Evolutionary conservation across 2,888 invertebrate genomes (phyloP).

Genomic region (Melanargia galathea): DNA sequence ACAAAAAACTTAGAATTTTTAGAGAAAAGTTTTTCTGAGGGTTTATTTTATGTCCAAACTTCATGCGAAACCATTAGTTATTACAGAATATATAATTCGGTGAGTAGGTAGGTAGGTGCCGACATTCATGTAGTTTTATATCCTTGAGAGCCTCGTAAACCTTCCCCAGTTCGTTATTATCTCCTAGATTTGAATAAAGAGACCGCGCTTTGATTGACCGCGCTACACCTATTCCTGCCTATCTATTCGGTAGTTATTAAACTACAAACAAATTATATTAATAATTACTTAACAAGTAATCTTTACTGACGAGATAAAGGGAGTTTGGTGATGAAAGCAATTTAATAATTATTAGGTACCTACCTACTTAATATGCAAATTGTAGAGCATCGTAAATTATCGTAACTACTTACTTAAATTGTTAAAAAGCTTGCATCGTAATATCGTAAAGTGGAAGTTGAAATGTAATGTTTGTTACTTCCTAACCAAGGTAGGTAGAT

Average conservation of each 20-base stretch:
- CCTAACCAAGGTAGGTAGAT: too few relatives aligned
- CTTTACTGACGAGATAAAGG: constrained; percentile 31
- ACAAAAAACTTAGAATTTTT: too few relatives aligned
- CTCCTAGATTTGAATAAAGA: neutral
- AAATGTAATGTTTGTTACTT: neutral
- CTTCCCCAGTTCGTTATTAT: neutral
- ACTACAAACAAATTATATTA: constrained; percentile 29
- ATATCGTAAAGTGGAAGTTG: constrained; percentile 5
- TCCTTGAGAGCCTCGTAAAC: constrained; percentile 3
- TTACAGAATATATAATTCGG: neutral
- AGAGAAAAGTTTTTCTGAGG: too few relatives aligned
- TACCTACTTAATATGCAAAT: constrained; percentile 37
- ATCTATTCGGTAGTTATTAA: neutral
- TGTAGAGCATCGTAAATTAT: constrained; percentile 11
- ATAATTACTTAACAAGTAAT: constrained; percentile 39
- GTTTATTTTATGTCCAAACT: neutral
- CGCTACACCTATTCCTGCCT: neutral
- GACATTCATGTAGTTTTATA: neutral
- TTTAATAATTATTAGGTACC: constrained; percentile 17
- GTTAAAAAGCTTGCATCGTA: neutral
- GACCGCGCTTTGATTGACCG: neutral
- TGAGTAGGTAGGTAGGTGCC: neutral
- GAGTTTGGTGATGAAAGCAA: constrained; percentile 21
- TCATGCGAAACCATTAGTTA: neutral
- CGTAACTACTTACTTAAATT: neutral